phyloP scores from a whole-genome alignment of 2,888 invertebrate species.

The Antitype chi region DNA sequence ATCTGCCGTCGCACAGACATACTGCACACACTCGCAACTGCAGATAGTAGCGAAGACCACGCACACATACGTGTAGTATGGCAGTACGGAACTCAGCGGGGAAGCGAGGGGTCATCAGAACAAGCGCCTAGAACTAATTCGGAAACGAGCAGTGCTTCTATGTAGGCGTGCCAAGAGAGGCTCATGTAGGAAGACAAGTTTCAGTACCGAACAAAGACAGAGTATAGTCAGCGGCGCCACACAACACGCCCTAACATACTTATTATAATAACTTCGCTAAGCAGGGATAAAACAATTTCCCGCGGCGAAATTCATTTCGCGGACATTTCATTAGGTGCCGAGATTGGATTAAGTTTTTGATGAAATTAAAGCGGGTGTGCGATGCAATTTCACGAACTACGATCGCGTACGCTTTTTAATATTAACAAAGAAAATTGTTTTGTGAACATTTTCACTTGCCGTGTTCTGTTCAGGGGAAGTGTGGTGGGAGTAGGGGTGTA shows the following conservation, averaged over 20 bases:
- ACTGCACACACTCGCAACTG: neutral
- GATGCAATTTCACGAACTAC: slow-evolving; percentile 51
- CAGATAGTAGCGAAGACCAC: neutral
- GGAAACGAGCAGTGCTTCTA: no score
- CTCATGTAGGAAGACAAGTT: neutral
- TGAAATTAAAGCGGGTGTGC: slow-evolving; percentile 62
- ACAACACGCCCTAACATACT: slow-evolving; percentile 42
- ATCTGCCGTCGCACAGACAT: neutral
- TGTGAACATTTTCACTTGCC: slow-evolving; percentile 7
- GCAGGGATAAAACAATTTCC: slow-evolving; percentile 61
- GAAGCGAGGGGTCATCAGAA: neutral
- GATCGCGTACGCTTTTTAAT: slow-evolving; percentile 25
- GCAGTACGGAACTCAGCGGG: neutral
- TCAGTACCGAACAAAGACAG: neutral
- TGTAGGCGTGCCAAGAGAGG: neutral
- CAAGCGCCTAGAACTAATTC: neutral
- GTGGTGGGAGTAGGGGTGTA: neutral
- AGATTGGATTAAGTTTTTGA: slow-evolving; percentile 69
- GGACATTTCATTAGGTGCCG: slow-evolving; percentile 66
- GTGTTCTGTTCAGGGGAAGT: neutral
- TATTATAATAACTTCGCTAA: slow-evolving; percentile 65
- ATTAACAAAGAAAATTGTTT: slow-evolving; percentile 28
- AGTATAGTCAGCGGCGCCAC: neutral
- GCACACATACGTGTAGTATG: neutral
- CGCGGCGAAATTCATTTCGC: slow-evolving; percentile 61